Base-by-base conservation (phyloP, 2,113 vertebrate species). In the Ceratotherium simum region DNA sequence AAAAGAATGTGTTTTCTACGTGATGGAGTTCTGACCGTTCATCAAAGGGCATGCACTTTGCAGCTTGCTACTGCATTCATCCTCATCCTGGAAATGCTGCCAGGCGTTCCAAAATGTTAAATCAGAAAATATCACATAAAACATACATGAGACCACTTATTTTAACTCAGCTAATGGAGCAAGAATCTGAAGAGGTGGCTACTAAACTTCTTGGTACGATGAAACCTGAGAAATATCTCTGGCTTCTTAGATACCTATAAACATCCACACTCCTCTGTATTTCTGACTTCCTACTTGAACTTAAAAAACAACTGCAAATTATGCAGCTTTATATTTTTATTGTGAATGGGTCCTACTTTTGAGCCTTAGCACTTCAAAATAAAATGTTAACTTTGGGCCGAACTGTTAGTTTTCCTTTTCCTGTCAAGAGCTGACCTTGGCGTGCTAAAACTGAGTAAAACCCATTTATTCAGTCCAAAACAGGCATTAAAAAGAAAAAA, bases 401-500 rank as follows among this genome's bases (percentile, higher is more conserved):
- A 82, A 95, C 13, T 48, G 13, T 29, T n/a, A 16, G 29, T 29
- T 56, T 95, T 81, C 79, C 56, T 84, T 39, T 62, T 72, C 69
- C 51, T 81, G 46, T 78, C 39, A 83, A 80, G 23, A 90, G 62
- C 18, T 64, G 4, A 51, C 51, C 42, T 6, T n/a, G 21, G 62
- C 72, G 31, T 54, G 54, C 56, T 92, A 54, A 42, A 91, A 88
- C 18, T 76, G 20, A 93, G 83, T 64, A 89, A 78, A 92, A 95
- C 48, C 67, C 51, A 89, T 8, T 58, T 62, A 76, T 58, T 69
- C 72, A 58, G 79, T 60, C 18, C 67, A 80, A 79, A 93, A 54
- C 2, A 76, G 65, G 6, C 72, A 78, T 25, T 82, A 58, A 90
- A 89, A 90, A 84, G 31, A 46, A 75, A 83, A 79, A 9, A 18